A percentile compares a stretch with the other conserved stretches of the same genome.
Evolutionary conservation across 2,797 vertebrate species (phyloP).

Genomic region (Aldrovandia affinis): DNA sequence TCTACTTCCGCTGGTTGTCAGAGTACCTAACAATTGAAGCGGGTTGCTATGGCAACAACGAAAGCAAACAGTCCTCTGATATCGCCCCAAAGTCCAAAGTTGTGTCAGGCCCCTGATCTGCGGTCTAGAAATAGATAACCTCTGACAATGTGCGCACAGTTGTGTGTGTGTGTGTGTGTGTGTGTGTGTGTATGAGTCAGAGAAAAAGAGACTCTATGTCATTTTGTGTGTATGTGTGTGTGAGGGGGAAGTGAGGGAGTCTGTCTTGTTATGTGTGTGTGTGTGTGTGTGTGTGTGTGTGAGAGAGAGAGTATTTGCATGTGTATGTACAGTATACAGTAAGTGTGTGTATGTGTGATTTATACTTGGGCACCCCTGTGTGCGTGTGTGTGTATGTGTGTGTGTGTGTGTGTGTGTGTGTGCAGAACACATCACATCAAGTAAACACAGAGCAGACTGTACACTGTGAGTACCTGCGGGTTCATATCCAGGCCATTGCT

Average conservation of each 20-base stretch:
- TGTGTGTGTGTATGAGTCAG: neutral
- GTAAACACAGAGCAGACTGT: neutral
- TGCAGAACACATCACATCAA: neutral
- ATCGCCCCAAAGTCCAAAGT: conserved; percentile 25
- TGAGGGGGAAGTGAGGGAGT: neutral
- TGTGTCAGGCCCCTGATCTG: conserved; percentile 14
- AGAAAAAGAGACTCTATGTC: neutral
- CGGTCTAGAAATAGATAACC: conserved; percentile 13
- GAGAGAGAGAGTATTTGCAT: neutral
- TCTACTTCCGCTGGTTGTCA: conserved; percentile 24
- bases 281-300: neutral
- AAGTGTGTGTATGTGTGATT: no score
- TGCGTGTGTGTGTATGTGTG: no score
- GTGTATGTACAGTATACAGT: neutral
- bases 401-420: neutral
- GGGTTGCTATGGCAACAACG: conserved; percentile 24
- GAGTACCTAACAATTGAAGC: conserved; percentile 22
- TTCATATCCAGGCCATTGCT: neutral
- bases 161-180: neutral
- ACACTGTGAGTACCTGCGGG: neutral
- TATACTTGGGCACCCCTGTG: no score
- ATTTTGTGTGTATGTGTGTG: neutral
- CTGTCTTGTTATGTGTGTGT: no score
- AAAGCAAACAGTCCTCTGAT: conserved; percentile 39
- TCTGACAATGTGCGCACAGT: conserved; percentile 1